A percentile compares a stretch with the other conserved stretches of the same genome.
Evolutionary conservation across 2,113 vertebrate species (phyloP).

Genomic region (Tachysurus vachellii): DNA sequence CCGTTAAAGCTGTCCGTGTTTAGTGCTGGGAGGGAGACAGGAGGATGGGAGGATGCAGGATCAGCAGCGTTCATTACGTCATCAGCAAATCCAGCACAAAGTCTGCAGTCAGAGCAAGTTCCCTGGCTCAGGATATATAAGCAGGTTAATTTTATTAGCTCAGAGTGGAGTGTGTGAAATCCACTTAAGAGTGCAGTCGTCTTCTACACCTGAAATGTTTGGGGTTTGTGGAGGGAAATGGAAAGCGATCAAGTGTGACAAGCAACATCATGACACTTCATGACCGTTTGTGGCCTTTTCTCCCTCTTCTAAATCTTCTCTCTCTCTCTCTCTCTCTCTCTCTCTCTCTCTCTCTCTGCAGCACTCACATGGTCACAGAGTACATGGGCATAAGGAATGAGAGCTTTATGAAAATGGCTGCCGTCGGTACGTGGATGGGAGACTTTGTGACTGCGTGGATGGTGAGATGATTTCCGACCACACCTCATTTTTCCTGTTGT

Average conservation of each 20-base stretch:
- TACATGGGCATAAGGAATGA: conserved; percentile 99
- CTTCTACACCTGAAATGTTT: conserved; percentile 53
- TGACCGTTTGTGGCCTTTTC: conserved; percentile 36
- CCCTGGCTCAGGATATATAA: background rate
- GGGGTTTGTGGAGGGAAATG: conserved; percentile 52
- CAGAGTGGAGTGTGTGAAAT: background rate
- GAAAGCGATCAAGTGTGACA: conserved; percentile 67
- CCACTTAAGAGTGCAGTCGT: background rate
- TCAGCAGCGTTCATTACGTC: background rate
- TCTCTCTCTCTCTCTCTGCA: conserved; percentile 63
- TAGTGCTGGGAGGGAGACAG: background rate
- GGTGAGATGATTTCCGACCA: conserved; percentile 76
- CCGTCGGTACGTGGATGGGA: conserved; percentile 98
- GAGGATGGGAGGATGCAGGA: conserved; percentile 12
- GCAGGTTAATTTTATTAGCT: conserved; percentile 23
- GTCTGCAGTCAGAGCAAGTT: background rate
- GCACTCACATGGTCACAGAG: conserved; percentile 92
- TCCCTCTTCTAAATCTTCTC: conserved; percentile 27
- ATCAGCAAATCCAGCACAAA: background rate
- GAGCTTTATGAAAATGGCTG: conserved; percentile 97
- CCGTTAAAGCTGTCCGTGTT: conserved; percentile 51
- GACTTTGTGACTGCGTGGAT: conserved; percentile 99
- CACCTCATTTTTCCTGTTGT: background rate
- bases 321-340: conserved; percentile 43
- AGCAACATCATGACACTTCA: conserved; percentile 60